Evolutionary conservation across 1,140 invertebrate species (phyloP).

Genomic region (Brachionus sp.): DNA sequence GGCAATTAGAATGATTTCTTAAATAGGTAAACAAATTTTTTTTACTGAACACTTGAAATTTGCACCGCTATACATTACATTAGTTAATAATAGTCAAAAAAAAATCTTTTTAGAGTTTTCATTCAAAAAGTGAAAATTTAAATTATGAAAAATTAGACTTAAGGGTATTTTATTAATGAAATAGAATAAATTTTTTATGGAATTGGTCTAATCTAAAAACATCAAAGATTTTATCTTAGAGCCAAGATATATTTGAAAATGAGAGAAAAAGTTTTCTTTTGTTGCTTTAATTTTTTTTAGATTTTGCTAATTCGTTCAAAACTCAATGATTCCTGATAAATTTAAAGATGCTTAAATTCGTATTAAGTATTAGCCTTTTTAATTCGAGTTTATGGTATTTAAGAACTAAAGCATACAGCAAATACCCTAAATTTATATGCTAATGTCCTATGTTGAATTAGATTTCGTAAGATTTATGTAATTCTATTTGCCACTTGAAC

Average conservation of each 20-base stretch:
- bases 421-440: neutral
- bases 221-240: too few species aligned
- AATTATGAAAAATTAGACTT: neutral
- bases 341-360: neutral
- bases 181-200: neutral
- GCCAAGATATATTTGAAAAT: too few species aligned
- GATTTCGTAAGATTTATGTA: slow-evolving; percentile 9
- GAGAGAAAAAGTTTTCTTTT: too few species aligned
- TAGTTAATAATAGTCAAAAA: neutral
- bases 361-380: neutral
- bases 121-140: neutral
- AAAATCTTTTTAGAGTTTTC: neutral
- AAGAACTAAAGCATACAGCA: neutral
- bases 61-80: neutral
- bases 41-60: neutral
- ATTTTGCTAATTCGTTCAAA: too few species aligned
- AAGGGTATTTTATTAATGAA: neutral
- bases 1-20: neutral
- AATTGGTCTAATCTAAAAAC: too few species aligned
- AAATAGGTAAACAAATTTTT: neutral
- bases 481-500: neutral
- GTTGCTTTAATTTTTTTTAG: too few species aligned
- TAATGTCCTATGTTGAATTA: neutral
- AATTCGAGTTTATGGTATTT: neutral
- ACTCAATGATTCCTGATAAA: too few species aligned